Percentiles rank a stretch among this genome's conserved stretches.
phyloP scores from a whole-genome alignment of 2,113 vertebrate genomes.

The Probosciger aterrimus region DNA sequence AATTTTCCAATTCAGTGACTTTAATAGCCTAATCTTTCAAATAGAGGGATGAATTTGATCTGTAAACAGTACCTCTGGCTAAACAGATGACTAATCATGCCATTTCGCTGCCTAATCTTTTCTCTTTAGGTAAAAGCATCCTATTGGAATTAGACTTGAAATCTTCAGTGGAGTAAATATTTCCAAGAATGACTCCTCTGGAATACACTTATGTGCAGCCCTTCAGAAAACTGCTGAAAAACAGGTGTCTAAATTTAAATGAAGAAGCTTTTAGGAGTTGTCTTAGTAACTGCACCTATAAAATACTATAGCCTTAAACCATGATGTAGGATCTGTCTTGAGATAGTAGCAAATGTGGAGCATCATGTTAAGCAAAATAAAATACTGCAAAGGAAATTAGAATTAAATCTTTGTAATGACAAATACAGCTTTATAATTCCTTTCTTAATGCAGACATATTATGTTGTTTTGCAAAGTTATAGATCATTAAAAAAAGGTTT shows the following conservation, averaged over 20 bases:
- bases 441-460: background rate
- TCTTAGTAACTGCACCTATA: background rate
- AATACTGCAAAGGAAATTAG: background rate
- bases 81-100: background rate
- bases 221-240: background rate
- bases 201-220: background rate
- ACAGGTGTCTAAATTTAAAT: background rate
- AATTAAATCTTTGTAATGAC: background rate
- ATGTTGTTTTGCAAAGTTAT: background rate
- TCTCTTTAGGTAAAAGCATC: background rate
- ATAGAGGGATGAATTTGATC: background rate
- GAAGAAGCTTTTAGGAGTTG: background rate
- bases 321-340: background rate
- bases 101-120: background rate
- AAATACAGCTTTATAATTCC: background rate
- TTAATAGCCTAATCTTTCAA: background rate
- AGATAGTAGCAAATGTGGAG: background rate
- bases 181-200: background rate
- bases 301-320: background rate
- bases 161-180: background rate
- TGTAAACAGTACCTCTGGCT: background rate
- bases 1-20: constrained; percentile 21
- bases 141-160: background rate
- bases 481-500: background rate
- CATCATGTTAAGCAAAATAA: background rate